phyloP scores from a whole-genome alignment of 2,888 invertebrate species.

The Thymelicus acteon region DNA sequence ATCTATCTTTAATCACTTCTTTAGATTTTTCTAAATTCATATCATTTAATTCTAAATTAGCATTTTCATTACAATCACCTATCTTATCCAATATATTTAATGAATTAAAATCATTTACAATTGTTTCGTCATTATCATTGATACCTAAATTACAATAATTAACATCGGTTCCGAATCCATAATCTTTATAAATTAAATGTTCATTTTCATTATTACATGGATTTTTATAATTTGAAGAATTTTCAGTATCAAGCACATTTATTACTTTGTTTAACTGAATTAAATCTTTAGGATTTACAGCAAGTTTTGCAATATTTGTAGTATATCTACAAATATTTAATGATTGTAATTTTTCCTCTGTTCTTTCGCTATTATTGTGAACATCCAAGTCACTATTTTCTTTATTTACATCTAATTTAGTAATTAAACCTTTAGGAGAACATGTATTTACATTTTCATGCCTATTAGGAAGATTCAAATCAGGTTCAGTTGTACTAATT shows the following conservation, averaged over 20 bases:
- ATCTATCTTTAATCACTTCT: slow-evolving; percentile 17
- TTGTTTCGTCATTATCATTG: background rate
- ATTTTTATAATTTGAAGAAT: background rate
- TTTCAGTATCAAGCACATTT: background rate
- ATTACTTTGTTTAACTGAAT: background rate
- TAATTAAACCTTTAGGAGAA: background rate
- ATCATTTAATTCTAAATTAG: background rate
- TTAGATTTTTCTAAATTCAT: background rate
- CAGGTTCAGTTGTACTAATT: background rate
- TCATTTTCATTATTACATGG: background rate
- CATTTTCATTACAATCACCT: background rate
- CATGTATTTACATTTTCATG: too few relatives aligned
- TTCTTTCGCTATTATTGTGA: too few relatives aligned
- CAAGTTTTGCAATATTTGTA: background rate
- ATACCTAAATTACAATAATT: background rate
- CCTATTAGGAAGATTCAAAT: background rate
- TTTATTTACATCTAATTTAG: background rate
- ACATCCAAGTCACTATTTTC: too few relatives aligned
- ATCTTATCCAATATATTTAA: background rate
- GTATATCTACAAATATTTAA: background rate
- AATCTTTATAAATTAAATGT: background rate
- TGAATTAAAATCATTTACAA: background rate
- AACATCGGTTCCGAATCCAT: background rate
- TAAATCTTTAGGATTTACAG: background rate
- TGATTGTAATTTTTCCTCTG: background rate